Base-by-base conservation (phyloP, 2,888 invertebrate species). In the Rhagonycha lutea region DNA sequence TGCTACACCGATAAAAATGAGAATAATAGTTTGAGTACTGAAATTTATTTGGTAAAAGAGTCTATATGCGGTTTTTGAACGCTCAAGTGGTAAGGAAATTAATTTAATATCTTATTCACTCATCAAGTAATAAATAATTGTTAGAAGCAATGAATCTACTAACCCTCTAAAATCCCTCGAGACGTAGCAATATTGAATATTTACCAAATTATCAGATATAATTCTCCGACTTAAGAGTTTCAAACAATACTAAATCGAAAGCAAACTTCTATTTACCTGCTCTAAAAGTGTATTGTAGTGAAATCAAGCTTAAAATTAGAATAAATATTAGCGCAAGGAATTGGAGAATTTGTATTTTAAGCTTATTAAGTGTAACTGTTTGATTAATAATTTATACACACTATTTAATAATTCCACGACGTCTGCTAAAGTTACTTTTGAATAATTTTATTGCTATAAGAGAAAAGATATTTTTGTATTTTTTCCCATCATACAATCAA, bases 121-220 rank as follows among this genome's bases (percentile, higher is more conserved):
- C 60, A 68, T 72, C 67, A 68, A 47, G 72, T 61, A 75, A 72
- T 75, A 75, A 72, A 75, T 75, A 75, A 75, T 75, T 75, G 68
- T 47, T 24, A 62, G 65, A 61, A 26, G 65, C 74, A 70, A 62
- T 73, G 73, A 72, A 72, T 75, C 70, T 62, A 47, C 70, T 68
- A 28, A 74, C 70, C 73, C 76, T 74, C 70, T 71, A 70, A 73
- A 78, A 74, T 78, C 78, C 78, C 65, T 69, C 14, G 74, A 75
- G 78, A 76, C 72, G 74, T 72, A 74, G 75, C 76, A 76, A 76
- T 78, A 78, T 78, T 76, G 78, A 78, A 78, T 78, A 75, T 76
- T 78, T 78, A 76, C 78, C 74, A 73, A 78, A 76, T 76, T 78
- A 78, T 78, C 74, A 78, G 78, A 76, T 75, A 74, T 78, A 78